Evolutionary conservation across 2,113 vertebrate genomes (phyloP), one percentile per base, ranked within the genome.

Genomic region (Turnix velox): DNA sequence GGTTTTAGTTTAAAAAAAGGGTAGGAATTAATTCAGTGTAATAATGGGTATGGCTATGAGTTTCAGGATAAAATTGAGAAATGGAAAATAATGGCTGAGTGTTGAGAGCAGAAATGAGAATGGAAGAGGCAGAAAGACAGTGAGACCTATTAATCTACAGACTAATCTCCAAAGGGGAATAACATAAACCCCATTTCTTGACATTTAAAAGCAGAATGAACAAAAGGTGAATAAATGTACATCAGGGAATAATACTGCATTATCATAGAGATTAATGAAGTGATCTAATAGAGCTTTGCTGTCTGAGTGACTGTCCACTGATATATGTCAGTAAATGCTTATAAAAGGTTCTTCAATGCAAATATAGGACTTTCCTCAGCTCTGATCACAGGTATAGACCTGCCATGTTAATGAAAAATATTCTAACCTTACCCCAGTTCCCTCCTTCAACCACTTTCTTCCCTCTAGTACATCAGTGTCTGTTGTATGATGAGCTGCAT

Each of bases 141-240:
- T 57, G 61, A 94, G 88, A 90, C n/a, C 63, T 84, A 92, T 94
- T 93, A 86, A 92, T 86, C 63, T 62, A 7, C 48, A 69, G 37
- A 90, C 54, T 43, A 69, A 62, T 83, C 82, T 95, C 72, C 30
- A 90, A 93, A 92, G 35, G 51, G 85, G 58, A 91, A 91, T 85
- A 94, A 74, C 52, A 51, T 74, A 73, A 90, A n/a, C 37, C 22
- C 39, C 11, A 37, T 91, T 93, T 85, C 72, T 55, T 95, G 90
- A 74, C 88, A 95, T 93, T 94, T 95, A 88, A 90, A 95, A 77
- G 76, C 3, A 96, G 92, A 73, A 35, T 69, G 94, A 95, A 91
- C 42, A 83, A 88, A 87, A 95, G 75, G 67, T 95, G 87, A 94
- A 76, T 85, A 93, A 88, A 65, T 55, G 75, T 80, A 74, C 90